phyloP scores from a whole-genome alignment of 2,113 vertebrate species.

The Macquaria ambigua region DNA sequence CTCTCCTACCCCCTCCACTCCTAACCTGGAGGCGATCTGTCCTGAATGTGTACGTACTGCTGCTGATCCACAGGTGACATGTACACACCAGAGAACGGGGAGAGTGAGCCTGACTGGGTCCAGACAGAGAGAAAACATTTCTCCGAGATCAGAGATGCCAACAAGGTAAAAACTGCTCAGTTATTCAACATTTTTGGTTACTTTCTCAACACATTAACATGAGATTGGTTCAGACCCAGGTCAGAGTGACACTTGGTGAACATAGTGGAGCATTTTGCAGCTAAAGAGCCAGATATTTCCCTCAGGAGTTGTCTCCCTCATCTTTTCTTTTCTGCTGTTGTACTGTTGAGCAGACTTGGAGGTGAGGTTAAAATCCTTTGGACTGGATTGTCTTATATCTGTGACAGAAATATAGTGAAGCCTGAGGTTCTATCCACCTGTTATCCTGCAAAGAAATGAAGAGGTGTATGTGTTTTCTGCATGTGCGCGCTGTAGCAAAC shows the following conservation, averaged over 20 bases:
- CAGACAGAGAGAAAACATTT: slow-evolving; percentile 90
- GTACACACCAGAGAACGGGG: slow-evolving; percentile 82
- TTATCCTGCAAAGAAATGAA: too few relatives aligned
- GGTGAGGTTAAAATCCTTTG: too few relatives aligned
- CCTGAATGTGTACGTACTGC: neutral
- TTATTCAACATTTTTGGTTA: neutral
- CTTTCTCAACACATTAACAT: neutral
- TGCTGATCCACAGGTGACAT: slow-evolving; percentile 86
- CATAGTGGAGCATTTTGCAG: too few relatives aligned
- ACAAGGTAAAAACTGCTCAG: slow-evolving; percentile 81
- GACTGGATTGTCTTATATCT: too few relatives aligned
- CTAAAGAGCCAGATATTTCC: too few relatives aligned
- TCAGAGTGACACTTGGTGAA: neutral
- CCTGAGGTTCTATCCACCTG: too few relatives aligned
- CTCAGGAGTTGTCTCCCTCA: too few relatives aligned
- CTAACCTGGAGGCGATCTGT: neutral
- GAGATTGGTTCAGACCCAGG: neutral
- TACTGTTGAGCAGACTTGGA: too few relatives aligned
- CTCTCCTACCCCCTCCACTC: neutral
- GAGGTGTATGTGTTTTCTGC: too few relatives aligned
- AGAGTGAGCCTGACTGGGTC: slow-evolving; percentile 91
- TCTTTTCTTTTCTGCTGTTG: too few relatives aligned
- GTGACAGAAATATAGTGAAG: too few relatives aligned
- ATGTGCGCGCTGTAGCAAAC: too few relatives aligned
- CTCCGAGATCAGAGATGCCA: slow-evolving; percentile 87